phyloP scores from a whole-genome alignment of 1,140 invertebrate genomes.

The Coelopa frigida region DNA sequence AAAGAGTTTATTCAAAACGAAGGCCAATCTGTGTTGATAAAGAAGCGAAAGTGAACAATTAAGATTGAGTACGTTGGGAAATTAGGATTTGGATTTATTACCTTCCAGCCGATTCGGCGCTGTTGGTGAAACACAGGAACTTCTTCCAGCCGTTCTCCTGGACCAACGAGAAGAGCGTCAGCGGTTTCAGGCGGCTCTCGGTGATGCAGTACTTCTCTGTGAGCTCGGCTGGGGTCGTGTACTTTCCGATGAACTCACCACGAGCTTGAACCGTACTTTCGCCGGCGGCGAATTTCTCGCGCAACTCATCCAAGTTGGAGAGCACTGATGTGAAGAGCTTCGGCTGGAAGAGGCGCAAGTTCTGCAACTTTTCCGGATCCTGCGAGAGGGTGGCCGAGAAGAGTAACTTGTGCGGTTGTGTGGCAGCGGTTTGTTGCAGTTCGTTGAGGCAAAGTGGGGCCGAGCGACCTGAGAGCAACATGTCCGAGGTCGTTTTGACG shows the following conservation, averaged over 20 bases:
- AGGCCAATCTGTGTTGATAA: slow-evolving; percentile 51
- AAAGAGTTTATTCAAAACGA: slow-evolving; percentile 58
- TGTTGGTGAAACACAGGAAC: slow-evolving; percentile 85
- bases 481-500: slow-evolving; percentile 43
- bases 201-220: slow-evolving; percentile 68
- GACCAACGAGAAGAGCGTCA: slow-evolving; percentile 70
- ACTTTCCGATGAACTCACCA: slow-evolving; percentile 61
- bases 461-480: slow-evolving; percentile 27
- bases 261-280: slow-evolving; percentile 16
- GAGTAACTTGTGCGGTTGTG: slow-evolving; percentile 77
- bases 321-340: slow-evolving; percentile 78
- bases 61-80: background rate
- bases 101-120: slow-evolving; percentile 65
- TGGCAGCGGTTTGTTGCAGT: slow-evolving; percentile 17
- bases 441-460: slow-evolving; percentile 32
- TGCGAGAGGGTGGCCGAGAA: slow-evolving; percentile 95
- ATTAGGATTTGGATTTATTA: slow-evolving; percentile 29
- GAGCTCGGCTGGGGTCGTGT: slow-evolving; percentile 75
- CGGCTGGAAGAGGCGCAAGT: slow-evolving; percentile 82
- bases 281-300: slow-evolving; percentile 39
- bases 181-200: slow-evolving; percentile 66
- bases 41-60: too few relatives aligned
- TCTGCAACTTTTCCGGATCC: slow-evolving; percentile 88
- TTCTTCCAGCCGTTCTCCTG: slow-evolving; percentile 60
- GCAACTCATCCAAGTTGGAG: slow-evolving; percentile 41